Conservation (phyloP, 1,140 invertebrate species). For the Stegodyphus dumicola region DNA sequence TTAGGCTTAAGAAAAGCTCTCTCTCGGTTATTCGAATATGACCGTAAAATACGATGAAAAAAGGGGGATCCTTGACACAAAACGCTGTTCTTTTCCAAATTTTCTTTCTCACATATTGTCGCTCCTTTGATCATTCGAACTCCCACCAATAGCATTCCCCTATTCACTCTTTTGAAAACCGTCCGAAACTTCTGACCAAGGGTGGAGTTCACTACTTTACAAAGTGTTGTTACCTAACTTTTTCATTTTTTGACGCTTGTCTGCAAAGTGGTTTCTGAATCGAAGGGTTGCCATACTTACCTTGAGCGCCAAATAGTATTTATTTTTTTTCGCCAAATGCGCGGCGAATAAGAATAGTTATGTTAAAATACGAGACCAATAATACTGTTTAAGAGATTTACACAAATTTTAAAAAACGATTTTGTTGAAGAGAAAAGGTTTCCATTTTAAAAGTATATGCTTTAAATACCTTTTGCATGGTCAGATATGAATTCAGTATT, state of each 20-base stretch:
- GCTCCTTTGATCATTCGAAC: neutral
- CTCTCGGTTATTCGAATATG: neutral
- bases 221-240: constrained; percentile 7
- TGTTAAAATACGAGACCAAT: too few relatives aligned
- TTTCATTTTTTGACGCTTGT: constrained; percentile 36
- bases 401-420: too few relatives aligned
- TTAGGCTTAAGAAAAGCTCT: constrained; percentile 20
- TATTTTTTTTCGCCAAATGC: too few relatives aligned
- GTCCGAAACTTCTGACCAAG: neutral
- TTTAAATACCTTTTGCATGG: too few relatives aligned
- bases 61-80: too few relatives aligned
- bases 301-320: too few relatives aligned
- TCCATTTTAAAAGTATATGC: too few relatives aligned
- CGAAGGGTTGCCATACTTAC: constrained; percentile 22
- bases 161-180: neutral
- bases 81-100: too few relatives aligned
- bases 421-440: too few relatives aligned
- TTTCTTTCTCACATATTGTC: neutral
- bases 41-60: neutral
- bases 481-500: too few relatives aligned
- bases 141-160: neutral
- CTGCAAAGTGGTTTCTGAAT: constrained; percentile 28
- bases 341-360: too few relatives aligned
- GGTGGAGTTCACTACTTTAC: neutral
- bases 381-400: too few relatives aligned